Evolutionary conservation across 2,888 invertebrate genomes (phyloP).

Genomic region (Rhagonycha lutea): DNA sequence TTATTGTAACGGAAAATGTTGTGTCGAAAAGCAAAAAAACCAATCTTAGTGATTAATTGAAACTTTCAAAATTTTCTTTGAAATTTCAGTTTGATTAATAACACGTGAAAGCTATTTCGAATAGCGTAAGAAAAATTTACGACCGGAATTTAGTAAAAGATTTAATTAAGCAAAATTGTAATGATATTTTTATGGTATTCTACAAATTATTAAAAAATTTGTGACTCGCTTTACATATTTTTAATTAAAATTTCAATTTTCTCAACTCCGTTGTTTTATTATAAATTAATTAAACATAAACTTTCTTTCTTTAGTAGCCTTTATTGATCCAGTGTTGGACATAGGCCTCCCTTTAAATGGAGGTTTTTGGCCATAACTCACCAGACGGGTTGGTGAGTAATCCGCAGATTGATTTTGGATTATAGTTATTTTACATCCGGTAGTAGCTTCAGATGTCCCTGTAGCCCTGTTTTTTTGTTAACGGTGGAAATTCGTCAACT

Average conservation of each 20-base stretch:
- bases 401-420: too few relatives aligned
- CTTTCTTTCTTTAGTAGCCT: too few relatives aligned
- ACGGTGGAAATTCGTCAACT: too few relatives aligned
- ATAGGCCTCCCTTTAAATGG: too few relatives aligned
- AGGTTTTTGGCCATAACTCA: too few relatives aligned
- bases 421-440: too few relatives aligned
- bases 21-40: not conserved
- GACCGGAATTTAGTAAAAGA: not conserved
- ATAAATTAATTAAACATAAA: not conserved
- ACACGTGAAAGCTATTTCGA: not conserved
- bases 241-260: not conserved
- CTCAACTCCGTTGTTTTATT: not conserved
- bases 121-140: not conserved
- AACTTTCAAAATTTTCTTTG: conserved; percentile 5
- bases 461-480: too few relatives aligned
- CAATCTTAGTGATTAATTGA: conserved; percentile 11
- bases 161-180: not conserved
- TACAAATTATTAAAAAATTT: not conserved
- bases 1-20: not conserved
- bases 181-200: not conserved
- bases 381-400: too few relatives aligned
- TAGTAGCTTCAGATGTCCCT: too few relatives aligned
- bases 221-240: not conserved
- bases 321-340: too few relatives aligned
- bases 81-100: conserved; percentile 13